Evolutionary conservation across 92 coral and sea anemone genomes (phyloP).

Genomic region (Parazoanthus darwini): DNA sequence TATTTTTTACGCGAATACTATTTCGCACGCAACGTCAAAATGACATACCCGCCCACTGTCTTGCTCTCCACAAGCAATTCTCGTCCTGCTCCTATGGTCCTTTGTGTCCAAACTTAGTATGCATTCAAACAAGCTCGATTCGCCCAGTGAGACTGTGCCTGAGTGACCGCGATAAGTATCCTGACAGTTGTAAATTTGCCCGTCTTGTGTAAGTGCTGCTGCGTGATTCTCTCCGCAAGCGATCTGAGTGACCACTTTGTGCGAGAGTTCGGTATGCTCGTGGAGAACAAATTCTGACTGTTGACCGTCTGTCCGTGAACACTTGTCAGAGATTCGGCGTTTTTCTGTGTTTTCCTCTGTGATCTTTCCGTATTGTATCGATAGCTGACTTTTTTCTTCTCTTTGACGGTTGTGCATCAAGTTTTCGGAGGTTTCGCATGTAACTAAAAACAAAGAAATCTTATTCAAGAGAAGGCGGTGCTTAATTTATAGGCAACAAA

Average conservation of each 20-base stretch:
- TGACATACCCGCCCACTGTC: slow-evolving; percentile 12
- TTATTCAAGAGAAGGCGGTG: background rate
- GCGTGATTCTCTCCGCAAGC: slow-evolving; percentile 19
- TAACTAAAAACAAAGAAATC: no score
- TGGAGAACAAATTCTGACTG: background rate
- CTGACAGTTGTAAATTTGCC: slow-evolving; percentile 6
- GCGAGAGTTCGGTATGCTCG: slow-evolving; percentile 5
- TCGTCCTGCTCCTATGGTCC: background rate
- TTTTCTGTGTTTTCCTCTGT: background rate
- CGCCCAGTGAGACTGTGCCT: background rate
- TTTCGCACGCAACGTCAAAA: background rate
- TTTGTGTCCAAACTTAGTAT: background rate
- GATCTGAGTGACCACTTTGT: slow-evolving; percentile 31
- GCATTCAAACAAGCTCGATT: background rate
- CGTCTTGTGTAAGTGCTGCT: slow-evolving; percentile 29
- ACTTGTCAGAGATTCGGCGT: background rate
- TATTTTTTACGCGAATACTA: background rate
- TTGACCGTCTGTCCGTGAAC: no score
- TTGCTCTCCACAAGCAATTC: slow-evolving; percentile 18
- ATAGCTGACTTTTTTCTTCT: background rate
- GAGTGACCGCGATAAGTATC: background rate
- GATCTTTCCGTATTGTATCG: background rate
- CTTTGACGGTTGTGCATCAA: background rate
- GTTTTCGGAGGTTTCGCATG: no score
- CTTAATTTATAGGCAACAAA: no score